A percentile compares a stretch with the other conserved stretches of the same genome.
phyloP scores from a whole-genome alignment of 2,113 vertebrate genomes.

The Colius striatus region DNA sequence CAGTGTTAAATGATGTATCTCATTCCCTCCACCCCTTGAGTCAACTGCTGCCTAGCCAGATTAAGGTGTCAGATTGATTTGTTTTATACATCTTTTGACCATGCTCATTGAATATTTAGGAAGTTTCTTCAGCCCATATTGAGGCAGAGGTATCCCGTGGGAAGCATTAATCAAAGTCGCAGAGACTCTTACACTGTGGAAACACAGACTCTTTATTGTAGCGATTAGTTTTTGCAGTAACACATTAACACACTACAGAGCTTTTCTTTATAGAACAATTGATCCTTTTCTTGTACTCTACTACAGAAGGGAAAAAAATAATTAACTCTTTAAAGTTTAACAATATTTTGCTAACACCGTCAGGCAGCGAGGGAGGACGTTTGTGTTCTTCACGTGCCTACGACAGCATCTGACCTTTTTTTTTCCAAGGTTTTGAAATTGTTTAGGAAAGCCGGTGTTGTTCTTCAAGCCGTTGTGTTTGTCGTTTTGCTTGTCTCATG shows the following conservation, averaged over 20 bases:
- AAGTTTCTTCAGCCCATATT: constrained; percentile 89
- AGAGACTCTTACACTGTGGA: constrained; percentile 81
- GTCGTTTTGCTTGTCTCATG: constrained; percentile 79
- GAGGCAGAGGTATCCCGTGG: constrained; percentile 87
- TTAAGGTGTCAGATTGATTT: constrained; percentile 96
- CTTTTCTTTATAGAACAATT: constrained; percentile 84
- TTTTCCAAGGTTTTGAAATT: constrained; percentile 26
- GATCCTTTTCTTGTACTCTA: constrained; percentile 78
- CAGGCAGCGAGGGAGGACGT: constrained; percentile 6
- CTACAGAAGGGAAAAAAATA: constrained; percentile 69
- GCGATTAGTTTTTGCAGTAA: constrained; percentile 87
- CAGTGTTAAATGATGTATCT: constrained; percentile 90
- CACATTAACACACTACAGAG: constrained; percentile 87
- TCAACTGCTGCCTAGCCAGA: constrained; percentile 92
- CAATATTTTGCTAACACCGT: constrained; percentile 66
- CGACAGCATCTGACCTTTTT: constrained; percentile 20
- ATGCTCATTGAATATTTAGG: constrained; percentile 90
- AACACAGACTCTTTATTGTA: constrained; percentile 87
- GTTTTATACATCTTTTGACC: constrained; percentile 93
- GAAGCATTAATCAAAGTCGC: constrained; percentile 88
- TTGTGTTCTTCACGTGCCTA: constrained; percentile 38
- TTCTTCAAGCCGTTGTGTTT: constrained; percentile 71
- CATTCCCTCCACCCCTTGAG: constrained; percentile 86
- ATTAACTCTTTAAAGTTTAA: constrained; percentile 85
- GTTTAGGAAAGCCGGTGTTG: constrained; percentile 44